Conservation (phyloP, 1,140 invertebrate genomes). For the Drosophila ambigua region DNA sequence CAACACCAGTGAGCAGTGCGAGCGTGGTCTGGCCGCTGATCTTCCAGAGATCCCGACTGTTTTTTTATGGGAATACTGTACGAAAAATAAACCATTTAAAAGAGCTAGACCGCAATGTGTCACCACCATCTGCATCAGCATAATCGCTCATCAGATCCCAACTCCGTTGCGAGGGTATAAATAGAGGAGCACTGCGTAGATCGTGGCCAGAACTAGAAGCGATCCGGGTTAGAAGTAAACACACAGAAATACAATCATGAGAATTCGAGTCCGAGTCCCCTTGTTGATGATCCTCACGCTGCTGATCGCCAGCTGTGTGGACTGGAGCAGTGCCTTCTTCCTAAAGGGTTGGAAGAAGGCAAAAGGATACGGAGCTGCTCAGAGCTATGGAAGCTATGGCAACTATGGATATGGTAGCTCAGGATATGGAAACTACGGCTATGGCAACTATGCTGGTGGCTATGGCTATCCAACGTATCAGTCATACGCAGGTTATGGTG, state of each 20-base stretch:
- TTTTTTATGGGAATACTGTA: slow-evolving; percentile 39
- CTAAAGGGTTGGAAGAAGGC: slow-evolving; percentile 53
- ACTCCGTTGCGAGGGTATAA: slow-evolving; percentile 59
- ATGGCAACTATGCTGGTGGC: slow-evolving; percentile 22
- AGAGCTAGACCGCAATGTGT: slow-evolving; percentile 62
- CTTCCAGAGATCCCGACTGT: slow-evolving; percentile 54
- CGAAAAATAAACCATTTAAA: slow-evolving; percentile 57
- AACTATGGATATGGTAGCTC: slow-evolving; percentile 31
- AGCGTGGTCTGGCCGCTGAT: slow-evolving; percentile 49
- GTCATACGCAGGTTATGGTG: neutral
- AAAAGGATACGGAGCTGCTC: slow-evolving; percentile 5
- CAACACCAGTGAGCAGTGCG: slow-evolving; percentile 35
- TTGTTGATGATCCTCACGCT: slow-evolving; percentile 23
- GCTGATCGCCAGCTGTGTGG: slow-evolving; percentile 32
- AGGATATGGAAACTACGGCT: neutral
- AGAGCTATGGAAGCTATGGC: slow-evolving; percentile 15
- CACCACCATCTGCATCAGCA: slow-evolving; percentile 37
- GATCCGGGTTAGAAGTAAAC: slow-evolving; percentile 25
- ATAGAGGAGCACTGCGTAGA: slow-evolving; percentile 56
- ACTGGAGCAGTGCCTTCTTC: slow-evolving; percentile 50
- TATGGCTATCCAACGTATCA: slow-evolving; percentile 23
- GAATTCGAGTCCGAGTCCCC: slow-evolving; percentile 1
- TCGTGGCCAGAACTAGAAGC: slow-evolving; percentile 40
- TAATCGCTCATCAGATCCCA: slow-evolving; percentile 8
- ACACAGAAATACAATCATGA: slow-evolving; percentile 37